Evolutionary conservation across 2,797 vertebrate genomes (phyloP).

Genomic region (Chelonia mydas): DNA sequence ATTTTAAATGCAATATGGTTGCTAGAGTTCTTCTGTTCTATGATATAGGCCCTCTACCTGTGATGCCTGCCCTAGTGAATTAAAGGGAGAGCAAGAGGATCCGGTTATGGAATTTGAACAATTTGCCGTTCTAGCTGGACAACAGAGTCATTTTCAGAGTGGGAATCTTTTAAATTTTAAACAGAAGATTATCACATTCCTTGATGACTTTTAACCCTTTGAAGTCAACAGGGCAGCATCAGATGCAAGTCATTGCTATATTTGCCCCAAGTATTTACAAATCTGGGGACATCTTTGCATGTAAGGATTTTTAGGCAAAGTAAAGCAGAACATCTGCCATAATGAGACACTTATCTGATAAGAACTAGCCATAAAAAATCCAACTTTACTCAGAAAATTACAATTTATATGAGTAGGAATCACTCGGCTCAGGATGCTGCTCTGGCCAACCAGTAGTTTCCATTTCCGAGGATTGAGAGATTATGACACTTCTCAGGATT

Average conservation of each 20-base stretch:
- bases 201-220: slow-evolving; percentile 23
- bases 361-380: slow-evolving; percentile 9
- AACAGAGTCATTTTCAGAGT: slow-evolving; percentile 32
- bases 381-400: slow-evolving; percentile 30
- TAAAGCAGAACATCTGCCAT: not conserved
- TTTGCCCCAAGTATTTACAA: not conserved
- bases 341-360: not conserved
- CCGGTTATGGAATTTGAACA: slow-evolving; percentile 33
- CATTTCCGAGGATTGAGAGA: not conserved
- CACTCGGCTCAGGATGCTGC: not conserved
- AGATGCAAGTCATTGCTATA: not conserved
- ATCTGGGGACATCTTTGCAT: not conserved
- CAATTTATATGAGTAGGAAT: not conserved
- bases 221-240: slow-evolving; percentile 21
- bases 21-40: slow-evolving; percentile 7
- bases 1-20: slow-evolving; percentile 43
- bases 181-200: not conserved
- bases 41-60: slow-evolving; percentile 10
- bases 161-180: not conserved
- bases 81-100: slow-evolving; percentile 48
- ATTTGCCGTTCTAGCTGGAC: slow-evolving; percentile 37
- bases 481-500: not conserved
- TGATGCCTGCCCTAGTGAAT: not conserved
- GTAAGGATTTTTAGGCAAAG: not conserved
- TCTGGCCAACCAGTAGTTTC: not conserved